Percentiles rank a stretch among this genome's conserved stretches.
phyloP scores from a whole-genome alignment of 2,113 vertebrate genomes.

The Xyrauchen texanus region DNA sequence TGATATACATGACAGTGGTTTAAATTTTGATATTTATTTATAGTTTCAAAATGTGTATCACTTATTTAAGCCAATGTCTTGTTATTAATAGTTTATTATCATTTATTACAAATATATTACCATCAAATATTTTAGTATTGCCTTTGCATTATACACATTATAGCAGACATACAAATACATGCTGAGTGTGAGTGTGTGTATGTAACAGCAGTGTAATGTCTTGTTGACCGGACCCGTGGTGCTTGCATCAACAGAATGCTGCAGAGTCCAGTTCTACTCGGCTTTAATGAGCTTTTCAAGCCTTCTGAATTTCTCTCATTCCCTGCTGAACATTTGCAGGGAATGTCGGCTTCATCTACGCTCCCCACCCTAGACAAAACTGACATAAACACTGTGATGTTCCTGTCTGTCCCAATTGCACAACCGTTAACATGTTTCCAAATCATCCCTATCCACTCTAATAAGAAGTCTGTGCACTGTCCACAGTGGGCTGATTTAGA shows the following conservation, averaged over 20 bases:
- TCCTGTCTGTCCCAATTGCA: constrained; percentile 25
- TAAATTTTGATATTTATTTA: too few relatives aligned
- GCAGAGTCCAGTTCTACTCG: not conserved
- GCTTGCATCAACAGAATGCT: constrained; percentile 1
- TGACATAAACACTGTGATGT: constrained; percentile 57
- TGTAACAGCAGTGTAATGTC: not conserved
- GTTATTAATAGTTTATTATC: too few relatives aligned
- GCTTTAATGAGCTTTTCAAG: constrained; percentile 33
- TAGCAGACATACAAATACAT: too few relatives aligned
- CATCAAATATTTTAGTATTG: too few relatives aligned
- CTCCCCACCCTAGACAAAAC: constrained; percentile 19
- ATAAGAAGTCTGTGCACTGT: not conserved
- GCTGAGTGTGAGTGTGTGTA: not conserved
- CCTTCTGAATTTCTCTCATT: constrained; percentile 15
- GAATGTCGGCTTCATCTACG: constrained; percentile 54
- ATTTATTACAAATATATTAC: too few relatives aligned
- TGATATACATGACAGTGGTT: too few relatives aligned
- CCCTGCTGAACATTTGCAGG: constrained; percentile 29
- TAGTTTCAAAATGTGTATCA: too few relatives aligned
- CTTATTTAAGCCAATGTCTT: too few relatives aligned
- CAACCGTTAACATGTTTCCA: constrained; percentile 55
- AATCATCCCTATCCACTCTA: constrained; percentile 35
- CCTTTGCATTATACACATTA: too few relatives aligned
- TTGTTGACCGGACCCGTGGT: not conserved
- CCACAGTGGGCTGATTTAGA: constrained; percentile 20